Base-by-base conservation (phyloP, 2,888 invertebrate genomes). In the Calliphora vomitoria region DNA sequence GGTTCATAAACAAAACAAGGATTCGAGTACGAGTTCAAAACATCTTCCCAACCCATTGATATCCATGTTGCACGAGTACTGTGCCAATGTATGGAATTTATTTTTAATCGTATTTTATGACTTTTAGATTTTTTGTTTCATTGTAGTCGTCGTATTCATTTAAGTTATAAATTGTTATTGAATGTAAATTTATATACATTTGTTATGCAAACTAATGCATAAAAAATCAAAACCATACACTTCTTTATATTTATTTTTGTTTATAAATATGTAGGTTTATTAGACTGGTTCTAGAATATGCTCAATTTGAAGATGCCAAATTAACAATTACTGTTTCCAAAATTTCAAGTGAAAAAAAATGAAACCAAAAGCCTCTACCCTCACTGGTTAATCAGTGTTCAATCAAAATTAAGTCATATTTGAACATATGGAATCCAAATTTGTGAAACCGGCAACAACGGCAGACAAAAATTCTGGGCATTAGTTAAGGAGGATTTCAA, bases 151-250 rank as follows among this genome's bases (percentile, higher is more conserved):
- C 60, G 71, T n/a, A 62, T 74, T 74, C 11, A 62, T 74, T 74
- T 69, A 79, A 62, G 41, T 74, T 62, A 86, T 82, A 82, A 79
- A 86, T 86, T 82, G 74, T 74, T 86, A 86, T 86, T 86, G 82
- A 79, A 82, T 82, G 74, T 53, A 72, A 82, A 72, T 86, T 82
- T 72, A 78, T 76, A 71, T 20, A 47, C 10, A 60, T 64, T 66
- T 74, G 66, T 35, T 66, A 41, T 5, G 13, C 1, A 50, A 25
- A 74, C 15, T n/a, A 44, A 66, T 58, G 15, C 55, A 60, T 15
- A 38, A 35, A 79, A 25, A 66, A 15, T 47, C 47, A 62, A 60
- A 8, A 6, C 38, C 31, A 55, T 41, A 20, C 10, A 41, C 10
- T 18, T 11, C 20, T 10, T 38, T 18, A 38, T 66, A 20, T 35